Evolutionary conservation across 2,797 vertebrate genomes (phyloP).

Genomic region (Coregonus sp.): DNA sequence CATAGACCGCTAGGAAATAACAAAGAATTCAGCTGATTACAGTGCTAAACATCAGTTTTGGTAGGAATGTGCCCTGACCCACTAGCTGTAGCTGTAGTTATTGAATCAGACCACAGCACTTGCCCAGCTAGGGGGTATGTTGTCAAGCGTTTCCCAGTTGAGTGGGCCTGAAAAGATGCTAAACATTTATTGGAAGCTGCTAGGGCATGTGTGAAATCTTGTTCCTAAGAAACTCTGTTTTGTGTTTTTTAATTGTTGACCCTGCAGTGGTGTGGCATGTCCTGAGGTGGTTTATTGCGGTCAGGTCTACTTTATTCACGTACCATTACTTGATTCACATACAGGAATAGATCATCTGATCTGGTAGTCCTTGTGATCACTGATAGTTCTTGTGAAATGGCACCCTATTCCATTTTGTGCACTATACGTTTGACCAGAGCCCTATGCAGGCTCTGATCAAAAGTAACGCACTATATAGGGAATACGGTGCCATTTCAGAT

Average conservation of each 20-base stretch:
- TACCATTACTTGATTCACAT: conserved; percentile 20
- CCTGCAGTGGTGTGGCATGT: conserved; percentile 38
- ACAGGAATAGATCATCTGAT: not conserved
- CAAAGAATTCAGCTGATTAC: not conserved
- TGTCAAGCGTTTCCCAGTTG: conserved; percentile 13
- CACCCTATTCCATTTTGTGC: not conserved
- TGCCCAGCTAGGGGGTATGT: not conserved
- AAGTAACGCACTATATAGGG: not conserved
- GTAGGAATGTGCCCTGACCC: not conserved
- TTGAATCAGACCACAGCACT: not conserved
- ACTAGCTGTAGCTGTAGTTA: not conserved
- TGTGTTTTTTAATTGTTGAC: conserved; percentile 14
- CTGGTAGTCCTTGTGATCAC: not conserved
- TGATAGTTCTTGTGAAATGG: not conserved
- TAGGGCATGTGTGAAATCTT: conserved; percentile 30
- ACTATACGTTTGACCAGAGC: not conserved
- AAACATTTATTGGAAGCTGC: conserved; percentile 24
- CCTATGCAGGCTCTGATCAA: not conserved
- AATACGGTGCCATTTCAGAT: not conserved
- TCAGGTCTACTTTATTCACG: conserved; percentile 32
- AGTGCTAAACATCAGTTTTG: not conserved
- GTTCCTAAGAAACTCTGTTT: conserved; percentile 24
- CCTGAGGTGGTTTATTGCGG: conserved; percentile 35
- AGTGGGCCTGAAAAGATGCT: conserved; percentile 23
- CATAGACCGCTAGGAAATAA: not conserved